Percentiles rank a stretch among this genome's conserved stretches.
Evolutionary conservation across 2,113 vertebrate species (phyloP).

Genomic region (Podocnemis expansa): DNA sequence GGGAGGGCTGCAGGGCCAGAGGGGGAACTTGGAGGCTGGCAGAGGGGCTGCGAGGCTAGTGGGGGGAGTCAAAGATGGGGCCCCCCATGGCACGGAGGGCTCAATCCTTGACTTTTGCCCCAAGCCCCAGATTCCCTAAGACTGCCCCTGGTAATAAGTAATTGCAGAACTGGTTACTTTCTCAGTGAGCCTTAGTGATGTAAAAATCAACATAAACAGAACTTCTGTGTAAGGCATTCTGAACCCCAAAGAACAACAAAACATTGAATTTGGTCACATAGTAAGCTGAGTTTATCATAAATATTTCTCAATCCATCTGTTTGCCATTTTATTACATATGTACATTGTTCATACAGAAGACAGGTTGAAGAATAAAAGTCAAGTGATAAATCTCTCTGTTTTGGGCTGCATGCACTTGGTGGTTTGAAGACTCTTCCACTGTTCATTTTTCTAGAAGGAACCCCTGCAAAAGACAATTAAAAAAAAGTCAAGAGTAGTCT

Average conservation of each 20-base stretch:
- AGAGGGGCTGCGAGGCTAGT: too few species aligned
- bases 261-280: neutral
- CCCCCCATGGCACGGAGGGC: too few species aligned
- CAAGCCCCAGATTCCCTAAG: too few species aligned
- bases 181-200: neutral
- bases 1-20: too few species aligned
- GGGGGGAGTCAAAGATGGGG: too few species aligned
- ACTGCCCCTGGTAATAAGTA: too few species aligned
- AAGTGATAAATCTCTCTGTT: constrained; percentile 26
- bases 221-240: neutral
- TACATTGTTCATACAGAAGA: constrained; percentile 33
- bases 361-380: constrained; percentile 39
- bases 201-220: constrained; percentile 28
- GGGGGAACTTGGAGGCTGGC: too few species aligned
- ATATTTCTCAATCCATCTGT: constrained; percentile 42
- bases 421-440: constrained; percentile 40
- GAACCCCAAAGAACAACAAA: constrained; percentile 10
- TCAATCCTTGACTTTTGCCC: too few species aligned
- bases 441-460: constrained; percentile 31
- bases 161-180: neutral
- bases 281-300: constrained; percentile 27
- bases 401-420: constrained; percentile 28
- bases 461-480: neutral
- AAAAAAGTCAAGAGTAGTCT: neutral
- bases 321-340: constrained; percentile 54